Percentiles rank a stretch among this genome's conserved stretches.
phyloP scores from a whole-genome alignment of 35 echinoderm and acorn worm species.

The Ophioderma brevispina region DNA sequence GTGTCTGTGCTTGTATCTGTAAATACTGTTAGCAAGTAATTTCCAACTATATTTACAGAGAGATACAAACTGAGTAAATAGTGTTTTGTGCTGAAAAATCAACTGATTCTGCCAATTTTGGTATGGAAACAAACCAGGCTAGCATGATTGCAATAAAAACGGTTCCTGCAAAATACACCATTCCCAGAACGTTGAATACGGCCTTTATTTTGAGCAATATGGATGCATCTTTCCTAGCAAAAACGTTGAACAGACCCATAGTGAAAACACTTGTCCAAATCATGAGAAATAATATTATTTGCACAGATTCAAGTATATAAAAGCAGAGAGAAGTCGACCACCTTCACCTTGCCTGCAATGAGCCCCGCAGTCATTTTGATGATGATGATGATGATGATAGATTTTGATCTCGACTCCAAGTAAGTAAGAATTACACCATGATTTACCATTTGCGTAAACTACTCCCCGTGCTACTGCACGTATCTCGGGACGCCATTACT shows the following conservation, averaged over 20 bases:
- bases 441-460: no score
- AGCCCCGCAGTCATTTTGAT: no score
- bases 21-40: constrained; percentile 39
- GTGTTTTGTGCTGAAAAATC: constrained; percentile 24
- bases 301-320: no score
- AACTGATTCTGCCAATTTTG: constrained; percentile 10
- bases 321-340: no score
- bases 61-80: constrained; percentile 10
- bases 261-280: no score
- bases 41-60: constrained; percentile 13
- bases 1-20: constrained; percentile 19
- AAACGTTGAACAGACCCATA: not conserved
- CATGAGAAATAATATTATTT: no score
- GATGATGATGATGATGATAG: no score
- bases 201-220: not conserved
- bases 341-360: no score
- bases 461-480: no score
- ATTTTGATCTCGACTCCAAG: no score
- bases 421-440: no score
- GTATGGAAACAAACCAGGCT: constrained; percentile 22
- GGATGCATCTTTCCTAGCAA: not conserved
- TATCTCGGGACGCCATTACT: no score
- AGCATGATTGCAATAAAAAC: not conserved
- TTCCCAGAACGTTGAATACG: not conserved
- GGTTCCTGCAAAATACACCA: not conserved